Evolutionary conservation across 2,113 vertebrate genomes (phyloP), one percentile per base, ranked within the genome.

Genomic region (Lanius collurio): DNA sequence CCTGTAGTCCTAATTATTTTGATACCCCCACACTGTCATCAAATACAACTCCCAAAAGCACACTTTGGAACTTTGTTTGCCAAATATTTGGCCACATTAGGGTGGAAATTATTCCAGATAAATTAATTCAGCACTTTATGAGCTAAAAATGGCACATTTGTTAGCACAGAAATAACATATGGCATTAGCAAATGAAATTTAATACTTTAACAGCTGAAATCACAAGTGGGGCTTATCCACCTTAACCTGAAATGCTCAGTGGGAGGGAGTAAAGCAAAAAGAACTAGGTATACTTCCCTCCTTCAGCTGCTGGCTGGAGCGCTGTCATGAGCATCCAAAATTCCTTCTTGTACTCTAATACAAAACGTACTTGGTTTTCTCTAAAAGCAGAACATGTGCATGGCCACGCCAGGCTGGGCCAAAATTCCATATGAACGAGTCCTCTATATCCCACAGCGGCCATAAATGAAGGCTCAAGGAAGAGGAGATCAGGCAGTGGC

Each of bases 101-200:
- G 62, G 31, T 49, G 85, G 74, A 68, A 94, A 57, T 92, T 47
- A 62, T 71, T 87, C 56, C 78, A 56, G 89, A 84, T 44, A 65
- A 81, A 94, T 87, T 37, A 6, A 3, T 78, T 83, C 78, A 39
- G 68, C 1, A 4, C 49, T 81, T 83, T 56, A 28, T 41, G 41
- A 89, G 81, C 87, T 75, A 87, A 92, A 92, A 91, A 37, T 9
- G 39, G 77, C 69, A n/a, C 62, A 14, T 81, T 81, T 75, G 53
- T 92, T 84, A 77, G 47, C 80, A 44, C 86, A 77, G 39, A 94
- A 92, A 86, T 39, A 90, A 74, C 89, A 89, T 44, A 42, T 10
- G 60, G 83, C 52, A 67, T 73, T 67, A 90, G 64, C 39, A 84
- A 89, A 63, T 63, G 64, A 59, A 62, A 81, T 62, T 27, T 44